phyloP scores from a whole-genome alignment of 2,888 invertebrate genomes.

The Melieria picta region DNA sequence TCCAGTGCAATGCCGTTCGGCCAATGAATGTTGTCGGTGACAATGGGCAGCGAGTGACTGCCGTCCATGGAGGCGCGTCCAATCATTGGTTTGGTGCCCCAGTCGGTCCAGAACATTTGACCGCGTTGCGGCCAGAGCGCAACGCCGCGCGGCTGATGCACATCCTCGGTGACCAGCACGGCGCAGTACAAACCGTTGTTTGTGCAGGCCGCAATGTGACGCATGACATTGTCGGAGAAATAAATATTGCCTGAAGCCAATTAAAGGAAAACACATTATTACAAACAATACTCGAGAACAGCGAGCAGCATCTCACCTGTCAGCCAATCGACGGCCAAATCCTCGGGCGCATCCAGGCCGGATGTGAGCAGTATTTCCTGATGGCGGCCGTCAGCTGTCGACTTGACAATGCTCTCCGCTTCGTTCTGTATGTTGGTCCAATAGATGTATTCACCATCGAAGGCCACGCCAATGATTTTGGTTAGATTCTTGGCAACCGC shows the following conservation, averaged over 20 bases:
- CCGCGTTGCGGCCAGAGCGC: conserved; percentile 76
- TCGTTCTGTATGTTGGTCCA: conserved; percentile 81
- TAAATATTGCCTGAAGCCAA: conserved; percentile 72
- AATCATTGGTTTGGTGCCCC: conserved; percentile 79
- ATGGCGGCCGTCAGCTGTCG: conserved; percentile 71
- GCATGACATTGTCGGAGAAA: conserved; percentile 78
- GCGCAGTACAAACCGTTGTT: conserved; percentile 75
- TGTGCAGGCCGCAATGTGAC: conserved; percentile 79
- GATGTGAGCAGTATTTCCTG: conserved; percentile 72
- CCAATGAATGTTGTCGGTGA: conserved; percentile 75
- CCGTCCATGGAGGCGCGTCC: conserved; percentile 90
- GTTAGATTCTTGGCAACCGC: conserved; percentile 68
- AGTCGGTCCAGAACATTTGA: conserved; percentile 93
- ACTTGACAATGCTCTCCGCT: conserved; percentile 77
- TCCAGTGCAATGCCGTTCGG: conserved; percentile 90
- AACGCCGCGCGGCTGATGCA: conserved; percentile 76
- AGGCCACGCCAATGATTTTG: conserved; percentile 74
- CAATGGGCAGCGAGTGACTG: conserved; percentile 69
- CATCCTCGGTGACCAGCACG: conserved; percentile 71
- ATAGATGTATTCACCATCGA: conserved; percentile 76
- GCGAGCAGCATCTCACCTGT: conserved; percentile 68
- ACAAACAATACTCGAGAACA: conserved; percentile 8
- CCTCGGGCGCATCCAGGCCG: conserved; percentile 79
- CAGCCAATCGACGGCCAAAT: conserved; percentile 80
- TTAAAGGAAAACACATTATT: background rate